These are phyloP conservation scores for Parthenolecanium corni DNA, from an alignment of 2,888 invertebrate species.

Conservation along the genomic window DNA sequence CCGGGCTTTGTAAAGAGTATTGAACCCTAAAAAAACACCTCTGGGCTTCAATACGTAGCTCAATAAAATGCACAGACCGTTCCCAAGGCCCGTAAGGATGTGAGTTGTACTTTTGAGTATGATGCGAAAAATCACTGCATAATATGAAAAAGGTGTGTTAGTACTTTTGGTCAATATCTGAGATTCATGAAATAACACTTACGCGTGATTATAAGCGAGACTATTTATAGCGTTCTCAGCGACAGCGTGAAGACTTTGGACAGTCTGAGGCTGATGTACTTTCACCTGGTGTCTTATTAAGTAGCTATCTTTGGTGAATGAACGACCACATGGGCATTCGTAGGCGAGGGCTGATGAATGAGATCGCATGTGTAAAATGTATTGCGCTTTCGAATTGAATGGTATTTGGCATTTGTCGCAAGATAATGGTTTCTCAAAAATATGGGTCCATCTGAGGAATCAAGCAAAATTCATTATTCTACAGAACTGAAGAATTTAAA, in stretches of 20 bases:
- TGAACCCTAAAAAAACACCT: no score
- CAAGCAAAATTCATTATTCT: background rate
- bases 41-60: no score
- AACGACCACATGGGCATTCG: slow-evolving; percentile 63
- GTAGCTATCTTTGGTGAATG: slow-evolving; percentile 65
- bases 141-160: no score
- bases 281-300: slow-evolving; percentile 65
- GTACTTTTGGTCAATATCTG: no score
- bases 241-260: background rate
- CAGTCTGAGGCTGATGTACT: slow-evolving; percentile 43
- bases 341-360: slow-evolving; percentile 55
- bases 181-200: background rate
- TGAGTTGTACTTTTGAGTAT: no score
- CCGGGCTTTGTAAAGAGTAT: no score
- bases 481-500: no score
- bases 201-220: slow-evolving; percentile 5
- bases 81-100: no score
- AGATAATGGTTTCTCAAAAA: slow-evolving; percentile 59
- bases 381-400: slow-evolving; percentile 62
- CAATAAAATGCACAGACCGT: no score
- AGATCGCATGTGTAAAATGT: slow-evolving; percentile 62
- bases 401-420: slow-evolving; percentile 61
- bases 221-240: background rate
- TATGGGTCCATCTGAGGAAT: slow-evolving; percentile 57
- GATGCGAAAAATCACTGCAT: no score